Base-by-base conservation (phyloP, 53 echinoderm and acorn worm species). In the Zoroaster sp. region DNA sequence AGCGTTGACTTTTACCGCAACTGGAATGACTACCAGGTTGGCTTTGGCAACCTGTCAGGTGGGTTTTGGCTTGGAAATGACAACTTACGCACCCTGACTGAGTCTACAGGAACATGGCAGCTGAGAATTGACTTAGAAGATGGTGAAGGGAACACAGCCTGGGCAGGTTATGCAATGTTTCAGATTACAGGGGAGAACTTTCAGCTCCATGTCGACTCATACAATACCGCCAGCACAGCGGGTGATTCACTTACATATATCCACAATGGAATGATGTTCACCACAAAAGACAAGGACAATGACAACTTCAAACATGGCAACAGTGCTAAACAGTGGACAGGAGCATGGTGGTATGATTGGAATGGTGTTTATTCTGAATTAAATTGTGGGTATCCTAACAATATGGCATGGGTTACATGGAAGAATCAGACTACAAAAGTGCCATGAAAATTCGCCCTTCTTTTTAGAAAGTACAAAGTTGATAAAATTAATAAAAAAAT, bases 61-160 rank as follows among this genome's bases (percentile, higher is more conserved):
- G 78, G 55, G 21, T 78, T 78, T 39, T 78, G 59, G 78, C 52
- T 78, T 4, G 78, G 78, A 14, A 78, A 78, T 59, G 78, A 78
- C 17, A 55, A 34, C 30, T 23, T 78, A 55, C 63, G 78, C 63
- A 35, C 35, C 28, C 25, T 78, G 59, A 78, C 78, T 21, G 63
- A 46, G 35, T 34, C 35, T 6, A 12, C 5, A 2, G 78, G 78
- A 37, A 1, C 31, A 59, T 78, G 78, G 78, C 15, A 78, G 63
- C 78, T 78, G 39, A 14, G 52, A 54, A 20, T 78, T 35, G 78
- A 55, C 25, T 4, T 40, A 3, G 37, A 8, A 25, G 78, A 78
- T 20, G 40, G 73, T 41, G 39, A 40, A 1, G 21, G 35, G 13
- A 59, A 2, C 37, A 38, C 39, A 38, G 36, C 40, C 6, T 51